Base-by-base conservation (phyloP, 2,888 invertebrate genomes). In the Oligia latruncula region DNA sequence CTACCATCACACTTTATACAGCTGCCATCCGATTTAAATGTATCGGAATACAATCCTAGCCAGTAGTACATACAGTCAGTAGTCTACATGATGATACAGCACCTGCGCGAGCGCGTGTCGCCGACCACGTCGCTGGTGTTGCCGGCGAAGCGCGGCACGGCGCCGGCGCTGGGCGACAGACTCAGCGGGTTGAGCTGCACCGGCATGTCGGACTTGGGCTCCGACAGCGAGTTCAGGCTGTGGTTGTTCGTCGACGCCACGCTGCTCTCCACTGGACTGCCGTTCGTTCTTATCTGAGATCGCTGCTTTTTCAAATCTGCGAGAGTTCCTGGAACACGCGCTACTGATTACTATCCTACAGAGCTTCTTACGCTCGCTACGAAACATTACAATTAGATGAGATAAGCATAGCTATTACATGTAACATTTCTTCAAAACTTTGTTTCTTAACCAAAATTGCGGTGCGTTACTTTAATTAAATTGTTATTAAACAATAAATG, bases 231-330 rank as follows among this genome's bases (percentile, higher is more conserved):
- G 82, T 94, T 96, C 77, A 97, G 83, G 79, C 96, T 96, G 88
- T 96, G 96, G 80, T 95, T 96, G 90, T 95, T 95, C 4, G 95
- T 95, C 0, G 97, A 95, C 11, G 90, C 96, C 78, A 91, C 92
- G 91, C 95, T 96, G 83, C 92, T 96, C 87, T 97, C 97, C 5
- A 96, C 96, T 0, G 97, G 97, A 85, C 97, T 97, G 78, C 97
- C 97, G 92, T 98, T 98, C 4, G 96, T 97, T 90, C 98, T 97
- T 90, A 98, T 98, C 91, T 98, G 98, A 85, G 98, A 98, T 86
- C 99, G 97, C 93, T 99, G 99, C 95, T 99, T 99, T 97, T 99
- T 99, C 94, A 99, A 97, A 95, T 99, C 99, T 76, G 99, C 98
- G 90, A 99, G 97, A 74, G 99, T 99, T 90, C 98, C 98, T 97